Evolutionary conservation across 2,888 invertebrate genomes (phyloP).

Genomic region (Drosophila colorata): DNA sequence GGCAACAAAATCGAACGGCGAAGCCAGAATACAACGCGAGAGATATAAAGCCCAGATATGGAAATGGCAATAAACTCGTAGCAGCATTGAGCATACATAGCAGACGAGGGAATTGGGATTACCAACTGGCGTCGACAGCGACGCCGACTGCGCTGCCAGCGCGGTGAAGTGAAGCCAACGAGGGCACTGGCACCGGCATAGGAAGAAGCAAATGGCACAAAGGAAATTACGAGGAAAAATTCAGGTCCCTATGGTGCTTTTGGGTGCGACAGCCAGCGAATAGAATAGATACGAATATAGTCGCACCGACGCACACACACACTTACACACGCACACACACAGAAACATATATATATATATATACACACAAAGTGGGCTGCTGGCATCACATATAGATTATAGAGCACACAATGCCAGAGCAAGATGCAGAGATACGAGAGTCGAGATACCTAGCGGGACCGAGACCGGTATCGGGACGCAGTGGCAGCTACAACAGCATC

Average conservation of each 20-base stretch:
- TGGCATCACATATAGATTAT: constrained; percentile 72
- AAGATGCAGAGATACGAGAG: constrained; percentile 66
- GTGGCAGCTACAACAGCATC: constrained; percentile 3
- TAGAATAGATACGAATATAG: constrained; percentile 50
- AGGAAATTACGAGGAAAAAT: constrained; percentile 80
- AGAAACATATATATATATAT: constrained; percentile 14
- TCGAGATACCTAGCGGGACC: constrained; percentile 42
- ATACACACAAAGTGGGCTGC: constrained; percentile 36
- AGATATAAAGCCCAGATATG: constrained; percentile 79
- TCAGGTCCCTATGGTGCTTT: constrained; percentile 80
- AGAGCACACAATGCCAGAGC: constrained; percentile 54
- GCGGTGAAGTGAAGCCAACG: constrained; percentile 36
- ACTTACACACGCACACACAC: constrained; percentile 29
- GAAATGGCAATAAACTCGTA: constrained; percentile 78
- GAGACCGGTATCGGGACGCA: constrained; percentile 4
- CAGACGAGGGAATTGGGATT: constrained; percentile 72
- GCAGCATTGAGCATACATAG: constrained; percentile 58
- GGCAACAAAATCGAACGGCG: constrained; percentile 47
- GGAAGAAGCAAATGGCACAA: constrained; percentile 50
- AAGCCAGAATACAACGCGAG: constrained; percentile 46
- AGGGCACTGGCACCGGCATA: constrained; percentile 46
- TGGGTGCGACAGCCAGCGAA: constrained; percentile 73
- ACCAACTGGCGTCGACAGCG: constrained; percentile 53
- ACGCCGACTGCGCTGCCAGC: constrained; percentile 25
- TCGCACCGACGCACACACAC: constrained; percentile 16